Evolutionary conservation across 2,797 vertebrate species (phyloP).

Genomic region (Arremon aurantiirostris): DNA sequence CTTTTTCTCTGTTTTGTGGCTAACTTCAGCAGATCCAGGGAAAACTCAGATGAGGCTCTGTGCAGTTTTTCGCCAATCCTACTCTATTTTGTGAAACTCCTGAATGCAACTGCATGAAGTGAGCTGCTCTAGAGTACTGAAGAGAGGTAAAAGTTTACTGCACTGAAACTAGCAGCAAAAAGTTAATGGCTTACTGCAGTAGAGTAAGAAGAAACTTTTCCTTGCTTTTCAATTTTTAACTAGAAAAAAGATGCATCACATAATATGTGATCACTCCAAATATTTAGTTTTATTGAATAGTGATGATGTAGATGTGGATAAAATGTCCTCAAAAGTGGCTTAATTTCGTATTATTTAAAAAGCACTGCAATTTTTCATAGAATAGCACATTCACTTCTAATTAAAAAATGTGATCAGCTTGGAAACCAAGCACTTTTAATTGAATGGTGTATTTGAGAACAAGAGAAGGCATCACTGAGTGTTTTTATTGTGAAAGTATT

Average conservation of each 20-base stretch:
- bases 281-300: not conserved
- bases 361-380: not conserved
- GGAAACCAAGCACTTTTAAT: not conserved
- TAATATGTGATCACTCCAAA: not conserved
- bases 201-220: not conserved
- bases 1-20: not conserved
- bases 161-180: not conserved
- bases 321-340: not conserved
- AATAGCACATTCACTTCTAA: not conserved
- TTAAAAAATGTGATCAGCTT: not conserved
- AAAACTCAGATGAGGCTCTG: not conserved
- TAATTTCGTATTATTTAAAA: not conserved
- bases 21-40: not conserved
- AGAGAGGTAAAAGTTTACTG: not conserved
- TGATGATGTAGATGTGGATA: not conserved
- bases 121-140: not conserved
- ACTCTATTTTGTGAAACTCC: not conserved
- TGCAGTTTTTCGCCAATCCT: not conserved
- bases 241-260: not conserved
- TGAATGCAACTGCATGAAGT: not conserved
- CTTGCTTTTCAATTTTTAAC: not conserved
- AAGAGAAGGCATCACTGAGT: not conserved
- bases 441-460: not conserved
- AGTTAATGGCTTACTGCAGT: rapidly evolving
- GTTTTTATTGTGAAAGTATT: not conserved